Evolutionary conservation across 2,888 invertebrate species (phyloP).

Genomic region (Limnephilus lunatus): DNA sequence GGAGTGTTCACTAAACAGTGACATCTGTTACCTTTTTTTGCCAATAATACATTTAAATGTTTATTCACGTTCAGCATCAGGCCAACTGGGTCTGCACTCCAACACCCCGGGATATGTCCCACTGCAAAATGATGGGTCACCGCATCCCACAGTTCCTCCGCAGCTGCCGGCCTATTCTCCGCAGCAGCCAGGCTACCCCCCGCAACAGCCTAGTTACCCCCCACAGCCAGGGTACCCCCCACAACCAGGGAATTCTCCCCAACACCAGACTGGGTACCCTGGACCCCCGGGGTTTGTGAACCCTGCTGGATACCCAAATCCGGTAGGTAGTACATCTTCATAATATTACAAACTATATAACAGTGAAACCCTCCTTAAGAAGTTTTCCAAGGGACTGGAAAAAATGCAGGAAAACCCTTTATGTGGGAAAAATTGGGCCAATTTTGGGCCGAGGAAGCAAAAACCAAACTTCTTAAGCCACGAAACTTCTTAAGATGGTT

Average conservation of each 20-base stretch:
- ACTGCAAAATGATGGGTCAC: neutral
- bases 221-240: neutral
- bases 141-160: conserved; percentile 29
- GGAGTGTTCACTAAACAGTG: no score
- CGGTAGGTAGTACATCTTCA: conserved; percentile 49
- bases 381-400: no score
- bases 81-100: neutral
- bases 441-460: no score
- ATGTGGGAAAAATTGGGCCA: no score
- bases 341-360: neutral
- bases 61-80: neutral
- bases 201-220: neutral
- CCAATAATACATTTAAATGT: neutral
- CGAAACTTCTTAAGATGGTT: no score
- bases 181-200: conserved; percentile 52
- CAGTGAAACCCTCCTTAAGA: no score
- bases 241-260: neutral
- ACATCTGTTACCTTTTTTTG: no score
- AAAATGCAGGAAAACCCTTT: no score
- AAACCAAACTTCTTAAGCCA: no score
- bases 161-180: conserved; percentile 70
- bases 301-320: conserved; percentile 62
- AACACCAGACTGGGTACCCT: conserved; percentile 67
- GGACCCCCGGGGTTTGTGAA: conserved; percentile 66
- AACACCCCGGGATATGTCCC: neutral